Percentiles rank a stretch among this genome's conserved stretches.
phyloP scores from a whole-genome alignment of 2,113 vertebrate species.

The Laticauda laticaudata region DNA sequence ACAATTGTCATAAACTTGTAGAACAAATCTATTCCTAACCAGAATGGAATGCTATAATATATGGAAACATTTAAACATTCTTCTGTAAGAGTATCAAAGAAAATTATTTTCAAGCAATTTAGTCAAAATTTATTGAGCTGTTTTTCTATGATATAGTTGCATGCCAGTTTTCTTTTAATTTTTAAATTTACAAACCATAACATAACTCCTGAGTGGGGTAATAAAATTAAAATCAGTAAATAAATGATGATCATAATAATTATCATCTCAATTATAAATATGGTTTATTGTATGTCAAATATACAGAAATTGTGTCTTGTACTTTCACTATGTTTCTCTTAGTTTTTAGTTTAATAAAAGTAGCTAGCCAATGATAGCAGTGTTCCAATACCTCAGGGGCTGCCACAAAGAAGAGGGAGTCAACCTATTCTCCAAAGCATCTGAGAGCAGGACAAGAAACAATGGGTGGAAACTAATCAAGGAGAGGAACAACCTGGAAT shows the following conservation, averaged over 20 bases:
- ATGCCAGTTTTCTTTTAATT: neutral
- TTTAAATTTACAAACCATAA: neutral
- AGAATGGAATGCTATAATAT: neutral
- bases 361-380: neutral
- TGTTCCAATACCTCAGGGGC: neutral
- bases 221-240: neutral
- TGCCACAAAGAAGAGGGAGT: neutral
- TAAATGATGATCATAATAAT: neutral
- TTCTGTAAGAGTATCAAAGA: neutral
- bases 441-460: neutral
- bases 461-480: neutral
- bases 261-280: neutral
- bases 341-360: neutral
- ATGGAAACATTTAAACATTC: neutral
- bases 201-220: neutral
- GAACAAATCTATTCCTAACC: neutral
- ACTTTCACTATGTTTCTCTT: neutral
- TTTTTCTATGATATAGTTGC: neutral
- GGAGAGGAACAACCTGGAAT: neutral
- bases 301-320: neutral
- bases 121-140: neutral
- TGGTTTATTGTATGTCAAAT: neutral
- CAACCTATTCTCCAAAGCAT: neutral
- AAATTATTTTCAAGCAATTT: neutral
- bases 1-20: neutral